Conservation (phyloP, 2,797 vertebrate genomes). For the Benthosema pterotum region DNA sequence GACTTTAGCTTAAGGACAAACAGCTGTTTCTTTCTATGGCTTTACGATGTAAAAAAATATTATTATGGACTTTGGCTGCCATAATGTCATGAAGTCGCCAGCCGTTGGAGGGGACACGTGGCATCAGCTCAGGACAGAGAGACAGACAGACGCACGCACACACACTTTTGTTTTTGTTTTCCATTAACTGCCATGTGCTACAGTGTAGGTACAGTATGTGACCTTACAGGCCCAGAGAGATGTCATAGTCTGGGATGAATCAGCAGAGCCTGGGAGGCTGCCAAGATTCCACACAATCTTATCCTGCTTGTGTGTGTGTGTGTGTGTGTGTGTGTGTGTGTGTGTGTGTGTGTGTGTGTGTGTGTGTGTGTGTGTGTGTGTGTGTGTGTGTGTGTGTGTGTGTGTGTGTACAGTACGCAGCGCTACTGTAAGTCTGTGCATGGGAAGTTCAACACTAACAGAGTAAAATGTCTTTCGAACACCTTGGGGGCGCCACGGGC, state of each 20-base stretch:
- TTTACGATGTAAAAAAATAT: not conserved
- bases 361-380: conserved; percentile 2
- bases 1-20: conserved; percentile 73
- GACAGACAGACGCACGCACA: no score
- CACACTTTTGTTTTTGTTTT: no score
- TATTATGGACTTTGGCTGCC: no score
- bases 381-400: conserved; percentile 20
- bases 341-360: conserved; percentile 21
- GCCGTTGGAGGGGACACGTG: no score
- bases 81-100: no score
- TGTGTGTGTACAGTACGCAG: no score
- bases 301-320: conserved; percentile 32
- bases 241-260: conserved; percentile 58
- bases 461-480: no score
- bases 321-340: conserved; percentile 22
- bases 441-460: no score
- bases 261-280: conserved; percentile 49
- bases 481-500: no score
- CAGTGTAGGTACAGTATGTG: conserved; percentile 22
- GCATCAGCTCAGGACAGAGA: no score
- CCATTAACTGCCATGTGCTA: no score
- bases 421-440: no score
- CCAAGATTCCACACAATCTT: conserved; percentile 53
- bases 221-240: conserved; percentile 40
- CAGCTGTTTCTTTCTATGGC: conserved; percentile 9